Base-by-base conservation (phyloP, 2,113 vertebrate genomes). In the Leptobrachium ailaonicum region DNA sequence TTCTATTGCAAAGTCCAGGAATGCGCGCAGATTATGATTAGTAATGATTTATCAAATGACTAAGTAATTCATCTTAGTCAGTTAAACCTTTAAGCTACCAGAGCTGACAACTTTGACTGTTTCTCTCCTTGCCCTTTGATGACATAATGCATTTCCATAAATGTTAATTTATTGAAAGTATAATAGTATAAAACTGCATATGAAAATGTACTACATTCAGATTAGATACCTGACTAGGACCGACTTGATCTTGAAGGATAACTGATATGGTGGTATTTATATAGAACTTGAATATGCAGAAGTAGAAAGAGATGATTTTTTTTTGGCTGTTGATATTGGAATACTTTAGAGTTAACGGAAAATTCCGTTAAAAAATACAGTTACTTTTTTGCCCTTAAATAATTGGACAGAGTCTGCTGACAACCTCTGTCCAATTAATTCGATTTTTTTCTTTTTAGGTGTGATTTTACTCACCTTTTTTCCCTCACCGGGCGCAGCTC, bases 11-110 rank as follows among this genome's bases (percentile, higher is more conserved):
- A 68, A 85, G 77, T 86, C 87, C 81, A 87, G 85, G 83, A 82
- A 83, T 82, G 85, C 83, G 83, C 41, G 88, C 87, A 87, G 85
- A 89, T 86, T 87, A 82, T 89, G 81, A 90, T 86, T 88, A 86
- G 86, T 83, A 88, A 86, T 92, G 9, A 90, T 91, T 89, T 88
- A 88, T 84, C 86, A 85, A 82, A 67, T 85, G 76, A 85, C 62
- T 62, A 85, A 89, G 82, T 87, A 75, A 86, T 91, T 89, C 83
- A 87, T 91, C 87, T 89, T 87, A 79, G 75, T 90, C 86, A 84
- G 47, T 85, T 89, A 85, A 83, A 85, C 13, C 41, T 14, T 50
- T 71, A 83, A 87, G 71, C 20, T 79, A 43, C 83, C 76, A 73
- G 63, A 83, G 6, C 66, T 90, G 87, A 88, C 83, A 87, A 68